These are phyloP conservation scores for Hyles euphorbiae DNA, from an alignment of 1,140 invertebrate genomes.

Conservation along the genomic window DNA sequence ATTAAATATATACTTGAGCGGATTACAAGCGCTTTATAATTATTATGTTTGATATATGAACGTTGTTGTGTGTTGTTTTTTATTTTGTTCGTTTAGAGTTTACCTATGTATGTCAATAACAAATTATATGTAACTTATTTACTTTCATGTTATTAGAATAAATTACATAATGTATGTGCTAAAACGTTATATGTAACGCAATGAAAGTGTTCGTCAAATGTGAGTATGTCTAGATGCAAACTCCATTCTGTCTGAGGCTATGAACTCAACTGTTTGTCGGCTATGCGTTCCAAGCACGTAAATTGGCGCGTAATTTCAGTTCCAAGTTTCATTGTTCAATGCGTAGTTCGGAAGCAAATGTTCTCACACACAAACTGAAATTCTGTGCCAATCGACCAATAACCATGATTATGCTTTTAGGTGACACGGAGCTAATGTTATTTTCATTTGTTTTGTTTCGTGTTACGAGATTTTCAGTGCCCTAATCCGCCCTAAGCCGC, in stretches of 20 bases:
- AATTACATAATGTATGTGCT: constrained; percentile 58
- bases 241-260: constrained; percentile 48
- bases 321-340: neutral
- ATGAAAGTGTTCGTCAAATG: constrained; percentile 63
- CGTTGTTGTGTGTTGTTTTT: neutral
- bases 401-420: constrained; percentile 63
- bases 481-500: constrained; percentile 66
- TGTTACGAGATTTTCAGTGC: constrained; percentile 49
- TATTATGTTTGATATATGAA: constrained; percentile 30
- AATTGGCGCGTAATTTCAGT: constrained; percentile 36
- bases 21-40: constrained; percentile 54
- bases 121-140: constrained; percentile 52
- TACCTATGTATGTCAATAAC: constrained; percentile 7
- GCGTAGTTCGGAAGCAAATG: neutral
- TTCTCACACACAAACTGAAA: constrained; percentile 35
- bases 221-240: constrained; percentile 63
- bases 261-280: constrained; percentile 48
- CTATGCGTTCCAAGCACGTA: constrained; percentile 55
- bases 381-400: constrained; percentile 43
- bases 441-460: constrained; percentile 55
- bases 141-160: constrained; percentile 57
- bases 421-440: constrained; percentile 67
- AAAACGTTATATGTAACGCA: constrained; percentile 73
- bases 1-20: constrained; percentile 38
- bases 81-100: constrained; percentile 55